These are phyloP conservation scores for Drosophila phalerata DNA, from an alignment of 2,888 invertebrate species.

Conservation along the genomic window DNA sequence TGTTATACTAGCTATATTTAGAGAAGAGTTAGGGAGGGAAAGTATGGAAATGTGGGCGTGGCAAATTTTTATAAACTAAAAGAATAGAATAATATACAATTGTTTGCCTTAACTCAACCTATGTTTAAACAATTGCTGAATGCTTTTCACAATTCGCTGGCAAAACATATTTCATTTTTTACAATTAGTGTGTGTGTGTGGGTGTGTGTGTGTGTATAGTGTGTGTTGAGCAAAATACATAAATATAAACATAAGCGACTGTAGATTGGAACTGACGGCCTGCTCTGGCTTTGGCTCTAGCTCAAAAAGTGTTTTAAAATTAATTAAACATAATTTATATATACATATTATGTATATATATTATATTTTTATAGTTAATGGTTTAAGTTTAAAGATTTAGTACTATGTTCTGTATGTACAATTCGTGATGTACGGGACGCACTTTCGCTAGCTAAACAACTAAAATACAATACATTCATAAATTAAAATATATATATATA, in stretches of 20 bases:
- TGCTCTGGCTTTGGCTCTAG: constrained; percentile 51
- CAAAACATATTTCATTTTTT: constrained; percentile 23
- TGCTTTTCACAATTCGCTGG: constrained; percentile 1
- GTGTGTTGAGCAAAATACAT: constrained; percentile 44
- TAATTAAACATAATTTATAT: constrained; percentile 14
- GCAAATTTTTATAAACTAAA: constrained; percentile 18
- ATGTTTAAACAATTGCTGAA: constrained; percentile 2
- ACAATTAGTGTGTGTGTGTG: constrained; percentile 20
- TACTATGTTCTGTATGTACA: constrained; percentile 20
- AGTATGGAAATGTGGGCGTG: not conserved
- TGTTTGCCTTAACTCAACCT: constrained; percentile 4
- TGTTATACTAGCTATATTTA: constrained; percentile 28
- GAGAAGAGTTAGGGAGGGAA: not conserved
- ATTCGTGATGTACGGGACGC: constrained; percentile 21
- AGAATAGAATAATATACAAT: constrained; percentile 29
- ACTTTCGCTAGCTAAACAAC: constrained; percentile 27
- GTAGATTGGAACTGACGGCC: constrained; percentile 38
- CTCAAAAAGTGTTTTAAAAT: constrained; percentile 30
- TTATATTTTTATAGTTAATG: constrained; percentile 6
- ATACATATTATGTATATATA: not conserved
- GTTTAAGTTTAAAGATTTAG: constrained; percentile 17
- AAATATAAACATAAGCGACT: constrained; percentile 41
- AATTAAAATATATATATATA: constrained; percentile 2
- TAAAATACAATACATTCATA: constrained; percentile 25
- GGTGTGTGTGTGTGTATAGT: constrained; percentile 16